These are phyloP conservation scores for Lophius piscatorius DNA, from an alignment of 2,113 vertebrate genomes.

Conservation along the genomic window DNA sequence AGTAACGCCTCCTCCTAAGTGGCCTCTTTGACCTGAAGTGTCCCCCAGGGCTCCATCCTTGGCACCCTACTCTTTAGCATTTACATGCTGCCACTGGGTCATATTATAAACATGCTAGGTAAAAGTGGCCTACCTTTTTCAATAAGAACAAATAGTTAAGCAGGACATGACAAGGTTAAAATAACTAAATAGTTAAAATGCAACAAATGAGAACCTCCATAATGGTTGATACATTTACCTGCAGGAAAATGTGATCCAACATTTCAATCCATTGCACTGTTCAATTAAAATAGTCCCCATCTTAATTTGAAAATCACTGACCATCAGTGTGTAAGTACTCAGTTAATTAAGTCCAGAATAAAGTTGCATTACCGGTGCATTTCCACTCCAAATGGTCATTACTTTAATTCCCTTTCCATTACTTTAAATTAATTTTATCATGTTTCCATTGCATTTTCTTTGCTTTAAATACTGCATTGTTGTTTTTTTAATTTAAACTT, in stretches of 20 bases:
- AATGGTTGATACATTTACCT: neutral
- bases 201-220: neutral
- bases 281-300: neutral
- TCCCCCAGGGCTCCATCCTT: no score
- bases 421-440: neutral
- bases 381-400: neutral
- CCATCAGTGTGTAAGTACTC: neutral
- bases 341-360: constrained; percentile 12
- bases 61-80: no score
- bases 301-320: neutral
- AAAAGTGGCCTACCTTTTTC: no score
- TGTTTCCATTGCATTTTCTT: constrained; percentile 7
- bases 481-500: constrained; percentile 45
- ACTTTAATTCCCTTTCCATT: neutral
- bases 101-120: no score
- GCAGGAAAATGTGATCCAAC: neutral
- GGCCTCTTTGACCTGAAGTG: no score
- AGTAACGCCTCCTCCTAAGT: no score
- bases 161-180: no score
- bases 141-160: no score
- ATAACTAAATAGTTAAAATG: neutral
- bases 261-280: neutral
- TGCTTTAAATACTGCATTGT: constrained; percentile 26
- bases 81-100: no score
- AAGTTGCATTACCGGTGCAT: constrained; percentile 3